Conservation (phyloP, 37 sponge, comb jelly and placozoan species). For the Geodia barretti region DNA sequence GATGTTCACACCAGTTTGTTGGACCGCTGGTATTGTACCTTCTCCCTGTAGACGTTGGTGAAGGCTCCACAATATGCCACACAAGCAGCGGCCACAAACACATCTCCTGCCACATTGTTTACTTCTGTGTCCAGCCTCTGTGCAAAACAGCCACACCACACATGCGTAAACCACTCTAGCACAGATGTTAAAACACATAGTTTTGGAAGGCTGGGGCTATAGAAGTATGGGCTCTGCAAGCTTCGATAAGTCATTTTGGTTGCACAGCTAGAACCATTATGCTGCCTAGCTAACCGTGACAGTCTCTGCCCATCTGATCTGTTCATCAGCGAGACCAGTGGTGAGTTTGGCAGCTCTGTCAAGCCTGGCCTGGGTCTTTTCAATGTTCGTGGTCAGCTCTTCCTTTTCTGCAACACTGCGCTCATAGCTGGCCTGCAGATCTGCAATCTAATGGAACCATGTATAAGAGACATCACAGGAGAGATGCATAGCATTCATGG, state of each 20-base stretch:
- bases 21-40: neutral
- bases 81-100: conserved; percentile 97
- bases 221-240: too few relatives aligned
- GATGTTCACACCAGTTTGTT: neutral
- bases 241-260: too few relatives aligned
- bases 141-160: too few relatives aligned
- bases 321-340: conserved; percentile 95
- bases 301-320: conserved; percentile 93
- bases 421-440: conserved; percentile 73
- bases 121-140: conserved; percentile 88
- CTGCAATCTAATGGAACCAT: conserved; percentile 45
- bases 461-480: conserved; percentile 3
- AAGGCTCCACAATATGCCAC: conserved; percentile 99
- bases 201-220: too few relatives aligned
- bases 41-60: conserved; percentile 36
- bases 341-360: conserved; percentile 93
- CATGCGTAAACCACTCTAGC: too few relatives aligned
- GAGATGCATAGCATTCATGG: neutral
- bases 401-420: conserved; percentile 91
- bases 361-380: conserved; percentile 82
- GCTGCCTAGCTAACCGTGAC: conserved; percentile 76
- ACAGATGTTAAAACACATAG: too few relatives aligned
- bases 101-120: conserved; percentile 97
- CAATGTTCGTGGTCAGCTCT: conserved; percentile 83
- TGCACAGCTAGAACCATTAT: too few relatives aligned